Base-by-base conservation (phyloP, 2,113 vertebrate species). In the Pipra filicauda region DNA sequence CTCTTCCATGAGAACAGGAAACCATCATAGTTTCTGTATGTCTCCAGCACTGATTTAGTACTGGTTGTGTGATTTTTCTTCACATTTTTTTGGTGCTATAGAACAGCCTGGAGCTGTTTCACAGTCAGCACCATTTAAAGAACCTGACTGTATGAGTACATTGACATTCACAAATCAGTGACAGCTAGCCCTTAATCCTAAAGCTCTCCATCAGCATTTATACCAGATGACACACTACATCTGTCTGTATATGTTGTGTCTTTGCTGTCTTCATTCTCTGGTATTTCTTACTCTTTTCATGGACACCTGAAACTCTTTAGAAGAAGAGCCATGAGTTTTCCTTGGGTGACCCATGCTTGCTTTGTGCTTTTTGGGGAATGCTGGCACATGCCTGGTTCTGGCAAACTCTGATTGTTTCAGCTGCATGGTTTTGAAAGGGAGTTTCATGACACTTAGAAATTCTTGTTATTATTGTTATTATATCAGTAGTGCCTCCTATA, bases 91-190 rank as follows among this genome's bases (percentile, higher is more conserved):
- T 82, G 35, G 79, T 95, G 73, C 71, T 77, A 74, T 11, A 74
- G 86, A 93, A 74, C 48, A 93, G 94, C 88, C 76, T 86, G 86
- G 14, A 94, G 88, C 46, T 86, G 67, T 89, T 95, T 92, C 75
- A 62, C 43, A 70, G 43, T 76, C 72, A 84, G 15, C 64, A 71
- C n/a, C 8, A 46, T 80, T 67, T 83, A 21, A 88, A 90, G 66
- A 76, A 6, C 0, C 15, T 54, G 59, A 70, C 37, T 88, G 37
- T 28, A 77, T 69, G 86, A 90, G 77, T 66, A 59, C 41, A 39
- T 7, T 83, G 85, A 41, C 54, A 73, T 74, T 86, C 75, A 91
- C 64, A 81, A 64, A 86, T 91, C 92, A 91, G 6, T 71, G 83
- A 92, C 54, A 83, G 31, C 12, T 76, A 90, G 41, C 17, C 31